Evolutionary conservation across 1,140 invertebrate species (phyloP).

Genomic region (Drosophila truncata): DNA sequence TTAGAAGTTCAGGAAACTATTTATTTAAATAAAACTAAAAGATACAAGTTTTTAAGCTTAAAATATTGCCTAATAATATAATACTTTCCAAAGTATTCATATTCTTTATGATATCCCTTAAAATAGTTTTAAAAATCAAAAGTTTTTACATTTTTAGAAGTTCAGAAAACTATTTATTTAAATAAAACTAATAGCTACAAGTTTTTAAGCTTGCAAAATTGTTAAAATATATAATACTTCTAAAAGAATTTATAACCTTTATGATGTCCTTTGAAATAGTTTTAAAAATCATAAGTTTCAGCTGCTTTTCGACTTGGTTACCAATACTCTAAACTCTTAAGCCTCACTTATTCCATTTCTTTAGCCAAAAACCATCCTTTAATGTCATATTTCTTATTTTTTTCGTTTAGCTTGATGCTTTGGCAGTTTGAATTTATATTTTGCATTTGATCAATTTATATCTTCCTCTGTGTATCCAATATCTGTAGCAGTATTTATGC

Average conservation of each 20-base stretch:
- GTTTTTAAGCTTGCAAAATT: neutral
- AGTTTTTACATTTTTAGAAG: neutral
- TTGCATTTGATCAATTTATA: constrained; percentile 38
- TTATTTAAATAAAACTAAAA: neutral
- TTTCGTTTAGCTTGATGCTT: constrained; percentile 65
- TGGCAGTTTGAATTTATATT: constrained; percentile 74
- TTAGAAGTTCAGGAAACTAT: neutral
- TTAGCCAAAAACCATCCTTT: neutral
- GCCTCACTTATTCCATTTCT: neutral
- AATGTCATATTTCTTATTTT: constrained; percentile 28
- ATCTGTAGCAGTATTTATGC: constrained; percentile 63
- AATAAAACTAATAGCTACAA: neutral
- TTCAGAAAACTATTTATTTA: fast-evolving
- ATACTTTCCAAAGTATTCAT: neutral
- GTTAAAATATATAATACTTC: neutral
- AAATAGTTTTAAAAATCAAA: neutral
- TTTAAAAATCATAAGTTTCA: neutral
- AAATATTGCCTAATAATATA: neutral
- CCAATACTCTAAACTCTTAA: neutral
- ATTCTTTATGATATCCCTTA: fast-evolving
- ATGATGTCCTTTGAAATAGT: neutral
- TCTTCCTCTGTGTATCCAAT: constrained; percentile 12
- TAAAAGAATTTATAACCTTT: neutral
- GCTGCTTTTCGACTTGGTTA: neutral
- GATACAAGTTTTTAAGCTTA: neutral